Base-by-base conservation (phyloP, 2,113 vertebrate genomes). In the Halcyon malimbica region DNA sequence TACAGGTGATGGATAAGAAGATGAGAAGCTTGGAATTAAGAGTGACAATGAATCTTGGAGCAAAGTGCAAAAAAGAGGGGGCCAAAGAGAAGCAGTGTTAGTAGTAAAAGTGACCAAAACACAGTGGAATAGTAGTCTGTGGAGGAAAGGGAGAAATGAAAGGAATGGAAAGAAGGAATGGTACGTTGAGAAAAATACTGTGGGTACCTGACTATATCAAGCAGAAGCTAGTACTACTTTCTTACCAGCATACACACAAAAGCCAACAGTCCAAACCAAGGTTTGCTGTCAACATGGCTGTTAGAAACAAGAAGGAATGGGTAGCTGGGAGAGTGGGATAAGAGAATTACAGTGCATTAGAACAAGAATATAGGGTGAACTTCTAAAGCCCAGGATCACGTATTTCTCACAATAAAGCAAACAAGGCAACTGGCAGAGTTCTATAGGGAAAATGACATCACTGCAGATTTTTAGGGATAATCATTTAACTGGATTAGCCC, bases 401-500 rank as follows among this genome's bases (percentile, higher is more conserved):
- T 93, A 96, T 96, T 98, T 98, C 97, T 98, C 96, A 97, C 97
- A 97, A 97, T 97, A 98, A 98, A 98, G 97, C 97, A 98, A 98
- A 98, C 96, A 97, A 97, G 97, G 97, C 97, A 97, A 98, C 98
- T 97, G 97, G 97, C 98, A 98, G 97, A 96, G 96, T 97, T 97
- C 98, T 98, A 97, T 96, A 98, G 98, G 98, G 98, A 98, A 98
- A 98, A 98, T 98, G 97, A 98, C 98, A 98, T 98, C 98, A 98
- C 96, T 97, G 98, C 98, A 98, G 97, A 98, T 98, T 98, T 98
- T 98, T 98, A 98, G 98, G 98, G 98, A 98, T 98, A 98, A 98
- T 98, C 98, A 98, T 98, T 98, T 98, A 98, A 98, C 98, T 98
- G 98, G 98, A 98, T 98, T 98, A 98, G 98, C 98, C 98, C 98